Percentiles rank a stretch among this genome's conserved stretches.
Evolutionary conservation across 2,113 vertebrate species (phyloP).

Genomic region (Pituophis catenifer): DNA sequence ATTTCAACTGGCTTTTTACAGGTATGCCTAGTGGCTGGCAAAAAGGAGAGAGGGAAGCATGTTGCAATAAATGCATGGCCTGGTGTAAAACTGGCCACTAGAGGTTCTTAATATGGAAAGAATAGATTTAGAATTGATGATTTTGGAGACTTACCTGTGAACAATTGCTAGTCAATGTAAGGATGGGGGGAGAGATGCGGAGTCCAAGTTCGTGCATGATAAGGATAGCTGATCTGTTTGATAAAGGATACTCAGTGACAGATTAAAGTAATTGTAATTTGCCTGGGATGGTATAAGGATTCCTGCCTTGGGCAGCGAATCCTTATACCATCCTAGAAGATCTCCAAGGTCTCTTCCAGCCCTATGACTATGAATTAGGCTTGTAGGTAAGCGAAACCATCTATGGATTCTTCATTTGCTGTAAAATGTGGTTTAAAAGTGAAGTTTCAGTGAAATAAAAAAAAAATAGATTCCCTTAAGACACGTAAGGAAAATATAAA

Average conservation of each 20-base stretch:
- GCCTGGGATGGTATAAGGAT: neutral
- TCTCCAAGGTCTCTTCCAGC: neutral
- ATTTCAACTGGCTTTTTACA: neutral
- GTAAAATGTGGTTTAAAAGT: neutral
- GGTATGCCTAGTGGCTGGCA: neutral
- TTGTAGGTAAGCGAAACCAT: neutral
- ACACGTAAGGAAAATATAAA: neutral
- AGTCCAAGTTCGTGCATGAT: neutral
- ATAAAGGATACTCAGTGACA: neutral
- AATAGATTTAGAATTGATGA: neutral
- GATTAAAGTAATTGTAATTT: neutral
- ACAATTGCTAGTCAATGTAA: neutral
- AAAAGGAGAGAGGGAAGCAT: neutral
- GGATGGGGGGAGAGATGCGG: neutral
- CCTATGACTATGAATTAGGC: neutral
- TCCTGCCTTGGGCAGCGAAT: neutral
- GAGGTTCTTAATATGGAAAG: neutral
- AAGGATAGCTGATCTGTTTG: neutral
- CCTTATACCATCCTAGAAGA: neutral
- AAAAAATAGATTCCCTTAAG: neutral
- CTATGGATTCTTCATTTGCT: neutral
- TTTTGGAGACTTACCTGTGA: neutral
- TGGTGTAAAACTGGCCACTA: neutral
- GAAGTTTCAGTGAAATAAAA: neutral
- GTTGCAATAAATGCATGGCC: neutral